phyloP scores from a whole-genome alignment of 2,888 invertebrate genomes.

The Itoplectis maculator region DNA sequence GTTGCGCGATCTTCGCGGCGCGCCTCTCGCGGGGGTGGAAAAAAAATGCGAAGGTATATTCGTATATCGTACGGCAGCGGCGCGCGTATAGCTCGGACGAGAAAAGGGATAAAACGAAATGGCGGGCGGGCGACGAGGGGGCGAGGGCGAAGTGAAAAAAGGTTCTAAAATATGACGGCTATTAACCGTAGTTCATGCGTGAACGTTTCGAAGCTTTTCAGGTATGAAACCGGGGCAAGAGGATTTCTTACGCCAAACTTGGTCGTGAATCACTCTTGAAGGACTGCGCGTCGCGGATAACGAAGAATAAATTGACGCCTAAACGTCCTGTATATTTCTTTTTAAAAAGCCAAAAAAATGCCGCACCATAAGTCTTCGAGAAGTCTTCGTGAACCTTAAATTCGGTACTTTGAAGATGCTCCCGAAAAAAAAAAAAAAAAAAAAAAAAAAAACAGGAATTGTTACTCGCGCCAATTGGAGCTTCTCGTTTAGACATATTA shows the following conservation, averaged over 20 bases:
- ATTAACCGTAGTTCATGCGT: slow-evolving; percentile 77
- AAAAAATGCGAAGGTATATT: slow-evolving; percentile 42
- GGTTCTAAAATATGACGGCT: slow-evolving; percentile 80
- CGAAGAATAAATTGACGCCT: slow-evolving; percentile 45
- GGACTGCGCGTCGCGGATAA: slow-evolving; percentile 34
- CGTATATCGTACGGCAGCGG: slow-evolving; percentile 10
- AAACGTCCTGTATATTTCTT: slow-evolving; percentile 42
- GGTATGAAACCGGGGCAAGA: slow-evolving; percentile 45
- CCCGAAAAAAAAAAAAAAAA: background rate
- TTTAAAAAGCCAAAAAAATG: background rate
- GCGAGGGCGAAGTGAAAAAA: slow-evolving; percentile 62
- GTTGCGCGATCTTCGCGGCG: slow-evolving; percentile 36
- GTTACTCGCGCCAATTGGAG: background rate
- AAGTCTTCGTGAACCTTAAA: background rate
- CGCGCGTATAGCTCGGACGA: slow-evolving; percentile 19
- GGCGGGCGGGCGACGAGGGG: slow-evolving; percentile 46
- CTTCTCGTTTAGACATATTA: background rate
- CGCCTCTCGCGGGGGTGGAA: slow-evolving; percentile 12
- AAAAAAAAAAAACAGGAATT: background rate
- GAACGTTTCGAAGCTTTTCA: slow-evolving; percentile 47
- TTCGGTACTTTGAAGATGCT: background rate
- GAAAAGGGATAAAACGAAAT: slow-evolving; percentile 5
- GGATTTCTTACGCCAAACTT: slow-evolving; percentile 39
- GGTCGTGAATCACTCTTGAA: slow-evolving; percentile 42
- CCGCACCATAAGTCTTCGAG: background rate